These are phyloP conservation scores for Atta cephalotes DNA, from an alignment of 1,140 invertebrate genomes.

Conservation along the genomic window DNA sequence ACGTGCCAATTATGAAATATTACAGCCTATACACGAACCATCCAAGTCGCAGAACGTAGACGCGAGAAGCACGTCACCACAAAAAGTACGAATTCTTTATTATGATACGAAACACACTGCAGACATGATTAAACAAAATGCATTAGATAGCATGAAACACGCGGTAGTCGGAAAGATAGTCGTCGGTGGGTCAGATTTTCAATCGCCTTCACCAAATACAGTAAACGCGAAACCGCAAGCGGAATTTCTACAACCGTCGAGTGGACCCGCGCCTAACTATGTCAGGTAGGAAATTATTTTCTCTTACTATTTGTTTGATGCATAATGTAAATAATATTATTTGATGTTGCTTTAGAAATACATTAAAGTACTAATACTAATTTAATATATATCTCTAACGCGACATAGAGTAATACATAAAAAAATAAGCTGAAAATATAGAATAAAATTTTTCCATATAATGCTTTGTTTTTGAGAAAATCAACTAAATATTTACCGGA, in stretches of 20 bases:
- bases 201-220: slow-evolving; percentile 74
- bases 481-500: too few relatives aligned
- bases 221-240: slow-evolving; percentile 82
- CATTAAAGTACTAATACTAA: neutral
- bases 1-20: slow-evolving; percentile 65
- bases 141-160: slow-evolving; percentile 78
- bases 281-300: slow-evolving; percentile 79
- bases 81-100: slow-evolving; percentile 43
- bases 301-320: neutral
- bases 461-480: too few relatives aligned
- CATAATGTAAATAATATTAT: slow-evolving; percentile 1
- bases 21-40: slow-evolving; percentile 67
- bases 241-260: slow-evolving; percentile 85
- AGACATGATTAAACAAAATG: slow-evolving; percentile 70
- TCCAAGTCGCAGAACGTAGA: slow-evolving; percentile 66
- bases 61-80: slow-evolving; percentile 54
- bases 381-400: neutral
- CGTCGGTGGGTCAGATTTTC: slow-evolving; percentile 81
- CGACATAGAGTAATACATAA: too few relatives aligned
- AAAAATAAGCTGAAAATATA: too few relatives aligned
- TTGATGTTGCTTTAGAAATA: neutral
- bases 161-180: slow-evolving; percentile 81
- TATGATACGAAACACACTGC: slow-evolving; percentile 68
- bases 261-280: slow-evolving; percentile 83
- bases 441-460: too few relatives aligned